Evolutionary conservation across 2,113 vertebrate species (phyloP), one percentile per base, ranked within the genome.

Genomic region (Tapirus terrestris): DNA sequence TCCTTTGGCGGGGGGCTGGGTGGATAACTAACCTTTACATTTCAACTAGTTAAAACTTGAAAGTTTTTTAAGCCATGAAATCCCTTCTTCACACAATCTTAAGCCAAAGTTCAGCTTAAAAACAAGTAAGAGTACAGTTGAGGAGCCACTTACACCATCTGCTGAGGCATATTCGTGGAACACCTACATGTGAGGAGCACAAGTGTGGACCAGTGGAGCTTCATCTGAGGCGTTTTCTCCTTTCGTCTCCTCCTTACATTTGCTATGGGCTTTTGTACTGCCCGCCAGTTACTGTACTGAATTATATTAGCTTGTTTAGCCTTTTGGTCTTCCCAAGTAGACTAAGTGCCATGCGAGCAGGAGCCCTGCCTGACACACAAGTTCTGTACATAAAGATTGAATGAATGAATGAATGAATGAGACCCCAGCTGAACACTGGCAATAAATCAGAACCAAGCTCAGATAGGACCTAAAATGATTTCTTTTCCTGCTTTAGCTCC

Each of bases 1-100:
- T 36, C 14, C 33, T 48, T 90, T 65, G 11, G 33, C 8, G 16
- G 60, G 43, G 12, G 39, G 39, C 39, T 39, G 39, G 39, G 3
- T 29, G 10, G 68, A 73, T 89, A 61, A 63, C 8, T 88, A 45
- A 68, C 53, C 14, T 93, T 72, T 75, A 73, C 25, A 53, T 75
- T 96, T 91, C 58, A 91, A 18, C 33, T 86, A 53, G 67, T 83
- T 82, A 93, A 93, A 89, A 89, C 33, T 20, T 79, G n/a, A 80
- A 75, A 68, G 56, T 87, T 77, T 95, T 72, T 25, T 16, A 79
- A 96, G 43, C 77, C 27, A 13, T 80, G 48, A 75, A 88, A 91
- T 80, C 16, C n/a, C 36, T 92, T 94, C 75, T 89, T 97, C 23
- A 83, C 16, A 79, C 25, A 72, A 36, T 60, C 25, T 61, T 68